A percentile compares a stretch with the other conserved stretches of the same genome.
Evolutionary conservation across 1,140 invertebrate genomes (phyloP).

Genomic region (Drosophila sproati): DNA sequence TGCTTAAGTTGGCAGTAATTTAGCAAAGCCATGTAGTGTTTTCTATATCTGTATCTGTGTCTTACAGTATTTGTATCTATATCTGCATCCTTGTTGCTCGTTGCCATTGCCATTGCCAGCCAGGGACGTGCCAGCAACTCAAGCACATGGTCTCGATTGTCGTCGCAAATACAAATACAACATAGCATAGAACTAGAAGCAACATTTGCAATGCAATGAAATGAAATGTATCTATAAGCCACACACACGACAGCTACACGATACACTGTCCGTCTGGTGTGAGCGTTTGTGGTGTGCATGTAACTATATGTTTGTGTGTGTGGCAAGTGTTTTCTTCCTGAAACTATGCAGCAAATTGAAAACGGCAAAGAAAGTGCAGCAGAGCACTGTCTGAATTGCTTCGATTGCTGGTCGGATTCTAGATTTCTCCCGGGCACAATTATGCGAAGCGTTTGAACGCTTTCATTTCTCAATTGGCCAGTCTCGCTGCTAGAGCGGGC

Average conservation of each 20-base stretch:
- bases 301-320: conserved; percentile 4
- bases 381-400: conserved; percentile 35
- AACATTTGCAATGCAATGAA: conserved; percentile 54
- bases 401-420: conserved; percentile 54
- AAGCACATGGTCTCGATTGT: conserved; percentile 70
- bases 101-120: conserved; percentile 5
- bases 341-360: conserved; percentile 77
- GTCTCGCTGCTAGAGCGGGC: conserved; percentile 8
- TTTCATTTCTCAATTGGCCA: conserved; percentile 70
- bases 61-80: conserved; percentile 30
- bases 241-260: conserved; percentile 24
- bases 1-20: conserved; percentile 80
- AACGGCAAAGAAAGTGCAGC: conserved; percentile 74
- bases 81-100: conserved; percentile 35
- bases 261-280: conserved; percentile 17
- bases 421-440: conserved; percentile 77
- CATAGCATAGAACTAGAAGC: conserved; percentile 23
- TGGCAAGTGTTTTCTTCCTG: conserved; percentile 53
- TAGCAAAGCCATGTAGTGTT: conserved; percentile 68
- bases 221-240: conserved; percentile 69
- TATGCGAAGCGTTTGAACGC: conserved; percentile 38
- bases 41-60: conserved; percentile 46
- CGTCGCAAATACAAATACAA: conserved; percentile 61
- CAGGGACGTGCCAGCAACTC: conserved; percentile 57
- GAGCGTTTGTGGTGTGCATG: conserved; percentile 1